Conservation (phyloP, 2,888 invertebrate species). For the Morpho helenor region DNA sequence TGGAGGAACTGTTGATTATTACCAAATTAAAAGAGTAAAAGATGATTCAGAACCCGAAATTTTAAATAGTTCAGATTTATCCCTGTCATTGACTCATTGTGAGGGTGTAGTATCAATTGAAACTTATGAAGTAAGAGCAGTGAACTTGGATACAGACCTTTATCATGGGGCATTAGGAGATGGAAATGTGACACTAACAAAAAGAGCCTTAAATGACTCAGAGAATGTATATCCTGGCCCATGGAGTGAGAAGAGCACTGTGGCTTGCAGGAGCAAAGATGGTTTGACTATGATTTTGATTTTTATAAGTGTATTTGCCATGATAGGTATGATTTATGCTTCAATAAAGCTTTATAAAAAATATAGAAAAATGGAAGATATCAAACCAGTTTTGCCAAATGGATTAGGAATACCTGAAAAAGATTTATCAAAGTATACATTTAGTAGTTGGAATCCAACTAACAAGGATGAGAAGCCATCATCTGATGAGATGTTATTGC, state of each 20-base stretch:
- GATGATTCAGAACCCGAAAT: slow-evolving; percentile 43
- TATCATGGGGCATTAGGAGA: slow-evolving; percentile 50
- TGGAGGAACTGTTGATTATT: slow-evolving; percentile 78
- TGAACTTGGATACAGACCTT: slow-evolving; percentile 58
- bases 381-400: slow-evolving; percentile 83
- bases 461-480: slow-evolving; percentile 68
- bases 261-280: slow-evolving; percentile 52
- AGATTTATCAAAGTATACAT: slow-evolving; percentile 62
- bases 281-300: slow-evolving; percentile 54
- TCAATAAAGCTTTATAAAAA: slow-evolving; percentile 78
- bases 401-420: slow-evolving; percentile 77
- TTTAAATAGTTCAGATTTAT: slow-evolving; percentile 50
- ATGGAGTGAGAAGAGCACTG: slow-evolving; percentile 58
- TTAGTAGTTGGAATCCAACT: slow-evolving; percentile 58
- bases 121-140: slow-evolving; percentile 62
- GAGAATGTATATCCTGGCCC: slow-evolving; percentile 47
- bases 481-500: slow-evolving; percentile 66
- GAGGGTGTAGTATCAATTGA: slow-evolving; percentile 51
- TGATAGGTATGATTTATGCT: slow-evolving; percentile 51
- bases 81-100: slow-evolving; percentile 45
- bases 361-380: slow-evolving; percentile 82
- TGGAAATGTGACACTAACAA: slow-evolving; percentile 40
- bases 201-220: slow-evolving; percentile 27
- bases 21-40: slow-evolving; percentile 72
- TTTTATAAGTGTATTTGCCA: slow-evolving; percentile 48